Base-by-base conservation (phyloP, 2,113 vertebrate genomes). In the Notothenia rossii region DNA sequence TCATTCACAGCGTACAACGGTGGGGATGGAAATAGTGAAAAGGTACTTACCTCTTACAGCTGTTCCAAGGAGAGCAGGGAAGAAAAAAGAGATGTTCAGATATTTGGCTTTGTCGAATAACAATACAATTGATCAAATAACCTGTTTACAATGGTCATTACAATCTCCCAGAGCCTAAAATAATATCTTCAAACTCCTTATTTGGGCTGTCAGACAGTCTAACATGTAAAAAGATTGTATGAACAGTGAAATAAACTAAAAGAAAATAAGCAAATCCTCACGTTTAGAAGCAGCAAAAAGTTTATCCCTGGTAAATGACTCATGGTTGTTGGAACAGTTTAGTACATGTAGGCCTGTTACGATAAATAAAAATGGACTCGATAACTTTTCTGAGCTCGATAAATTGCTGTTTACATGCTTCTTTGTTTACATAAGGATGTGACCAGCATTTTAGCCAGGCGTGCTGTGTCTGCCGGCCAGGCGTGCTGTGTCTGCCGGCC, bases 11-110 rank as follows among this genome's bases (percentile, higher is more conserved):
- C 20, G 0, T 51, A 60, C 22, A 50, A 25, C 8, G 50, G 64
- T 5, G 25, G n/a, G 18, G 68, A 70, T 43, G 29, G 46, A 81
- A 18, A 7, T 0, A 29, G 15, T 14, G 62, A 76, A 43, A 33
- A 67, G 29, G 20, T 18, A 85, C 75, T 75, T 36, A 84, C 81
- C 63, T 77, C 69, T 49, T 67, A 29, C 55, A 75, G 75, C 78
- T 74, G 33, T 18, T 85, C 29, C 58, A 71, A 8, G 12, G 11
- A 20, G 22, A 15, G 61, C 66, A 65, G 36, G 10, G 8, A 15
- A 15, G 5, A 18, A 22, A 36, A 61, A 51, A 48, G 10, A 54
- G 18, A 62, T 2, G 29, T n/a, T 49, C 5, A 73, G n/a, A 51
- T 25, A 14, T 15, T n/a, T 36, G 22, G 75, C 46, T 11, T 25